Conservation (phyloP, 2,797 vertebrate species). For the Trematocara caparti region DNA sequence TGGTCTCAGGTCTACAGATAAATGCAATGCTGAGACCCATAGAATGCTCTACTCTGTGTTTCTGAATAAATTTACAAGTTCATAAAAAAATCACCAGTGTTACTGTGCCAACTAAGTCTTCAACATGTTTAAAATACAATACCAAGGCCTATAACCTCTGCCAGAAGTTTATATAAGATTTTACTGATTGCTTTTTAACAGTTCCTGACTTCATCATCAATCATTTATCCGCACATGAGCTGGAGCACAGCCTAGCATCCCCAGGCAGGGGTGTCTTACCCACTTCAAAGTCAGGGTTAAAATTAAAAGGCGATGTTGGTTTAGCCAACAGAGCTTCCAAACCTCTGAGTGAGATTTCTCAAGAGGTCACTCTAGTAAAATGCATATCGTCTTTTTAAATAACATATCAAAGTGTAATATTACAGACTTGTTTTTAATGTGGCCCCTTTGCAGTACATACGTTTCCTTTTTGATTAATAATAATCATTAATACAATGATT, state of each 20-base stretch:
- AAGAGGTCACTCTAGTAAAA: slow-evolving; percentile 9
- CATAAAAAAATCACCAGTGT: neutral
- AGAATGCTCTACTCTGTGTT: neutral
- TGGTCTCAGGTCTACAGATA: neutral
- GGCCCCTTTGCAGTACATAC: neutral
- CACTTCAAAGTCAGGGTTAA: slow-evolving; percentile 36
- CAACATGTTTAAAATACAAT: neutral
- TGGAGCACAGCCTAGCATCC: slow-evolving; percentile 15
- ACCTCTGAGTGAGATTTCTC: slow-evolving; percentile 12
- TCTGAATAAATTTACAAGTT: neutral
- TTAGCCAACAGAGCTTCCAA: neutral
- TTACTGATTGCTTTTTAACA: slow-evolving; percentile 40
- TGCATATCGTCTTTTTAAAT: slow-evolving; percentile 1
- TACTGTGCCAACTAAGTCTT: neutral
- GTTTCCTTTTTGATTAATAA: slow-evolving; percentile 6
- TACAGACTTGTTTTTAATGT: neutral
- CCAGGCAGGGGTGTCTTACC: slow-evolving; percentile 5
- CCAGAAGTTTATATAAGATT: slow-evolving; percentile 22
- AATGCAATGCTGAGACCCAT: neutral
- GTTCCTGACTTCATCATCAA: slow-evolving; percentile 36
- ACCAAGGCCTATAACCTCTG: neutral
- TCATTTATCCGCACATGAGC: slow-evolving; percentile 35
- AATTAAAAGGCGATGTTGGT: slow-evolving; percentile 23
- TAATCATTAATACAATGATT: neutral
- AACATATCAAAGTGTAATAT: neutral